Conservation (phyloP, 2,888 invertebrate genomes). For the Kuschelorhynchus macadamiae region DNA sequence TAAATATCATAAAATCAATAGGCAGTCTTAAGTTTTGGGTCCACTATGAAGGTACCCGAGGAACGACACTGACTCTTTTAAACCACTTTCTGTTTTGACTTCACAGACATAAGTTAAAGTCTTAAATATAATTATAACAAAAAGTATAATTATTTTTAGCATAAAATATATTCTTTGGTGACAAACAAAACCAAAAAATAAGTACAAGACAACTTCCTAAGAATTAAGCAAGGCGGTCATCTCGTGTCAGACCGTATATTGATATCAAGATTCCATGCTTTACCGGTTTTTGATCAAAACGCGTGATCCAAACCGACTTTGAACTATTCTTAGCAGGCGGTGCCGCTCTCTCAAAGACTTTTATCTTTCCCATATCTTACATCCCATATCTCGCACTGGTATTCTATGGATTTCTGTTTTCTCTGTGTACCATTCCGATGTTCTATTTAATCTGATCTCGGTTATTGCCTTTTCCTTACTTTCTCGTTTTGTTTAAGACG, state of each 20-base stretch:
- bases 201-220: too few relatives aligned
- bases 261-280: constrained; percentile 38
- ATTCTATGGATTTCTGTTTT: constrained; percentile 44
- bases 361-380: constrained; percentile 45
- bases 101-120: too few relatives aligned
- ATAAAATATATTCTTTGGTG: too few relatives aligned
- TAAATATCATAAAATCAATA: too few relatives aligned
- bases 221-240: too few relatives aligned
- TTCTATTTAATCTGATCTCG: constrained; percentile 46
- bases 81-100: too few relatives aligned
- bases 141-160: too few relatives aligned
- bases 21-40: too few relatives aligned
- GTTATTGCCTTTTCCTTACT: constrained; percentile 28
- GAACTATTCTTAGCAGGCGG: constrained; percentile 42
- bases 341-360: constrained; percentile 35
- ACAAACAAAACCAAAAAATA: too few relatives aligned
- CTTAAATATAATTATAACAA: too few relatives aligned
- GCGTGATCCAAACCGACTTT: constrained; percentile 44
- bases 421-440: constrained; percentile 41
- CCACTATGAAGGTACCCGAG: too few relatives aligned
- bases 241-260: constrained; percentile 15
- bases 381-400: constrained; percentile 43
- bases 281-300: constrained; percentile 45
- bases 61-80: too few relatives aligned
- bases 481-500: constrained; percentile 6